Evolutionary conservation across 2,797 vertebrate species (phyloP).

Genomic region (Euphonia xanthogaster): DNA sequence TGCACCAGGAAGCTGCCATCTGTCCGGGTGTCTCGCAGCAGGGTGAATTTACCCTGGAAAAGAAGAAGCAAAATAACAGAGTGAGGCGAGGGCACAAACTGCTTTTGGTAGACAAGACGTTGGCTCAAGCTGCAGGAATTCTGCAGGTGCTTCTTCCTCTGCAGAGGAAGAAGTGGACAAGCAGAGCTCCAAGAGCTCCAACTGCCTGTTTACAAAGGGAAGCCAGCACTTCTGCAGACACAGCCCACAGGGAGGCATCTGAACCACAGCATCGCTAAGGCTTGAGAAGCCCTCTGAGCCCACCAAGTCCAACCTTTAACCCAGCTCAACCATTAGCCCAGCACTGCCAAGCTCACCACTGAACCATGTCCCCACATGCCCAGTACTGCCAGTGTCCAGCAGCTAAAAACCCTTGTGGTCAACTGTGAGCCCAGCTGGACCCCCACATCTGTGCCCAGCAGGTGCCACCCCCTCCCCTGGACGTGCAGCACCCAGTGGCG

Average conservation of each 20-base stretch:
- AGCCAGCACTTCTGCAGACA: rapidly evolving
- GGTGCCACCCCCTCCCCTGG: not conserved
- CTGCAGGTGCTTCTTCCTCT: not conserved
- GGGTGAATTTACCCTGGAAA: conserved; percentile 81
- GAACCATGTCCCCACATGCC: not conserved
- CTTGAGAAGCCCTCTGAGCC: not conserved
- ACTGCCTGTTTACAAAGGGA: not conserved
- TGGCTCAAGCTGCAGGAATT: not conserved
- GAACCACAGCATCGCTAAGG: not conserved
- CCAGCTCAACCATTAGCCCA: not conserved
- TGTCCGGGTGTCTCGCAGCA: conserved; percentile 83
- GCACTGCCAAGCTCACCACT: not conserved
- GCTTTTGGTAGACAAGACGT: not conserved
- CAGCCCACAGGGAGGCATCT: rapidly evolving
- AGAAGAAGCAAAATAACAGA: not conserved
- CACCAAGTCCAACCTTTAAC: not conserved
- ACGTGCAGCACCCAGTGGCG: rapidly evolving
- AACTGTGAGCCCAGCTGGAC: not conserved
- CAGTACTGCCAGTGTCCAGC: rapidly evolving
- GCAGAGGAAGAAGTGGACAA: not conserved
- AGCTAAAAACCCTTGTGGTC: not conserved
- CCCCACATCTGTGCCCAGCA: rapidly evolving
- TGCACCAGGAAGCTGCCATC: conserved; percentile 94
- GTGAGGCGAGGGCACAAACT: not conserved
- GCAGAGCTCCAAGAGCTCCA: not conserved